phyloP scores from a whole-genome alignment of 2,113 vertebrate genomes.

The Thomomys bottae region DNA sequence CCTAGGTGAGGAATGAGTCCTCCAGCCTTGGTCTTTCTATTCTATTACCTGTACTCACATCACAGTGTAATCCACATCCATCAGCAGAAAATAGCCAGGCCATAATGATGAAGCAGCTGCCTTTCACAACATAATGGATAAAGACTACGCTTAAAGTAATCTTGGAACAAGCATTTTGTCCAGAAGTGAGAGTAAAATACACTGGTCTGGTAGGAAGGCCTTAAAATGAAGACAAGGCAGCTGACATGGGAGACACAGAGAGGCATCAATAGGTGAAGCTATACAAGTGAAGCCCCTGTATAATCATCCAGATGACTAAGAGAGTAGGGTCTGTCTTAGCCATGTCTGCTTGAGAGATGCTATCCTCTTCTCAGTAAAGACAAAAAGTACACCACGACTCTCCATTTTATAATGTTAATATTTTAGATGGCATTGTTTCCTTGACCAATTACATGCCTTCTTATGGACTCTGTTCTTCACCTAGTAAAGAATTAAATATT shows the following conservation, averaged over 20 bases:
- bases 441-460: constrained; percentile 30
- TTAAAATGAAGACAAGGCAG: not conserved
- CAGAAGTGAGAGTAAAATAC: not conserved
- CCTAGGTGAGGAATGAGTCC: not conserved
- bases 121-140: not conserved
- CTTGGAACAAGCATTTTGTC: not conserved
- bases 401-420: constrained; percentile 13
- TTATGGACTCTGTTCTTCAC: not conserved
- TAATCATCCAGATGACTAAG: not conserved
- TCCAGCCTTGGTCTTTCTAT: no score
- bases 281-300: not conserved
- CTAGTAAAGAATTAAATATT: constrained; percentile 4
- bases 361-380: not conserved
- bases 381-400: constrained; percentile 5
- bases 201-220: not conserved
- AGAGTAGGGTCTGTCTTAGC: not conserved
- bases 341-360: not conserved
- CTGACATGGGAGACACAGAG: not conserved
- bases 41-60: not conserved
- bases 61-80: not conserved
- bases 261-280: not conserved
- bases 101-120: not conserved
- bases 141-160: not conserved
- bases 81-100: not conserved
- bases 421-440: constrained; percentile 29